Evolutionary conservation across 2,113 vertebrate genomes (phyloP), one percentile per base, ranked within the genome.

Genomic region (Lanius ludovicianus): DNA sequence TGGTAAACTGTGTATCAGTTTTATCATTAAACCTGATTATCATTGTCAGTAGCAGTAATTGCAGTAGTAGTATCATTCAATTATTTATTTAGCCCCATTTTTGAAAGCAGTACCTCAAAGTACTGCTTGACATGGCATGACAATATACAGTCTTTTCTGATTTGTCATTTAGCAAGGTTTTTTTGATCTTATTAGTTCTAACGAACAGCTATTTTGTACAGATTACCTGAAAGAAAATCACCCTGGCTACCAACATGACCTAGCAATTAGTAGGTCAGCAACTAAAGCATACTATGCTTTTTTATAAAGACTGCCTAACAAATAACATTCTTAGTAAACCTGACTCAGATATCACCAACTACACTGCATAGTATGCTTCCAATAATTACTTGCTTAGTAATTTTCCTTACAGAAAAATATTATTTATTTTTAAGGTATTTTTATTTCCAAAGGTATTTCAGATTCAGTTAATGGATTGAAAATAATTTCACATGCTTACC

Each of bases 211-310:
- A 28, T 85, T 89, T 85, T 56, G 47, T 30, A 75, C 14, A 69
- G 57, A 69, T 63, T 23, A 75, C 53, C 81, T 80, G 42, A 87
- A 94, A 85, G 57, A 89, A 91, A 89, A 59, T 41, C 1, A 1
- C 28, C 15, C 46, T 71, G 27, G 74, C 22, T 41, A 73, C 41
- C n/a, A 91, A 46, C 15, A 50, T 14, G 23, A 87, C 78, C 81
- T 41, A 67, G 28, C 69, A 93, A 84, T 91, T 87, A 91, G 7
- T 23, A 79, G 70, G 70, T 76, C 62, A 12, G 71, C 65, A 82
- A 22, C 70, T 79, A 89, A 91, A 89, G 31, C 28, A 76, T 21
- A 57, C 17, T 2, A 1, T 65, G 28, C 76, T 89, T 92, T 92
- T 42, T 42, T 42, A 79, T 42, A 76, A 68, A 89, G 53, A 76